These are phyloP conservation scores for Lycodopsis pacificus DNA, from an alignment of 2,797 vertebrate species.

Conservation along the genomic window DNA sequence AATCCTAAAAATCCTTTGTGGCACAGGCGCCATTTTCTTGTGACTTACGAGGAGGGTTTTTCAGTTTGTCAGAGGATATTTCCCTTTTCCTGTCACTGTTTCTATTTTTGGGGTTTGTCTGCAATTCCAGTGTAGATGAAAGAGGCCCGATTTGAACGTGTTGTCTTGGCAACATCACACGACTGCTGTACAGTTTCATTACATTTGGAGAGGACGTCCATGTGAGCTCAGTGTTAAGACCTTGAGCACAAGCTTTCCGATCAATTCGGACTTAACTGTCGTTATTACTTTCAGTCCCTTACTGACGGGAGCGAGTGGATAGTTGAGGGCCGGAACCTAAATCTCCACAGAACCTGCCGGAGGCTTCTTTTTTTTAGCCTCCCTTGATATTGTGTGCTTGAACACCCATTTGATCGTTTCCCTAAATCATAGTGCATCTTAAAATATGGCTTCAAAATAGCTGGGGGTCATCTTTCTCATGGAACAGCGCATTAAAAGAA, in stretches of 20 bases:
- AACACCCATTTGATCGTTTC: slow-evolving; percentile 17
- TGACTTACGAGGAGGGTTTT: slow-evolving; percentile 9
- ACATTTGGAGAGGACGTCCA: slow-evolving; percentile 51
- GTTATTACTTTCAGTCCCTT: slow-evolving; percentile 53
- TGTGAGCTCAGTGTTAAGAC: slow-evolving; percentile 41
- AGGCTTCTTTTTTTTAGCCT: slow-evolving; percentile 3
- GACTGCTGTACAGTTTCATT: slow-evolving; percentile 27
- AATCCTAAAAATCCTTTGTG: slow-evolving; percentile 38
- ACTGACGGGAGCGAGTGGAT: background rate
- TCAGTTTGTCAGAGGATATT: slow-evolving; percentile 21
- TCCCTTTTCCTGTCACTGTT: slow-evolving; percentile 22
- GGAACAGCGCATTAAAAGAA: slow-evolving; percentile 1
- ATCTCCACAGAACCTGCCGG: slow-evolving; percentile 38
- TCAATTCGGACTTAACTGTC: slow-evolving; percentile 49
- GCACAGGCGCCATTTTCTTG: slow-evolving; percentile 31
- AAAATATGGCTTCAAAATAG: slow-evolving; percentile 34
- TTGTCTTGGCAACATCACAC: slow-evolving; percentile 44
- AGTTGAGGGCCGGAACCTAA: slow-evolving; percentile 5
- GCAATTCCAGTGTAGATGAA: slow-evolving; percentile 9
- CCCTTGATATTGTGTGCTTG: slow-evolving; percentile 13
- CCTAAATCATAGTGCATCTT: slow-evolving; percentile 37
- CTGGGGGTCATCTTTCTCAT: slow-evolving; percentile 17
- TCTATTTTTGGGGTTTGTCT: slow-evolving; percentile 23
- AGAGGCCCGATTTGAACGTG: slow-evolving; percentile 30
- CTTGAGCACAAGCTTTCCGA: slow-evolving; percentile 23